A percentile compares a stretch with the other conserved stretches of the same genome.
These are phyloP conservation scores for Aptenodytes forsteri DNA, from an alignment of 2,113 vertebrate genomes.

Conservation along the genomic window DNA sequence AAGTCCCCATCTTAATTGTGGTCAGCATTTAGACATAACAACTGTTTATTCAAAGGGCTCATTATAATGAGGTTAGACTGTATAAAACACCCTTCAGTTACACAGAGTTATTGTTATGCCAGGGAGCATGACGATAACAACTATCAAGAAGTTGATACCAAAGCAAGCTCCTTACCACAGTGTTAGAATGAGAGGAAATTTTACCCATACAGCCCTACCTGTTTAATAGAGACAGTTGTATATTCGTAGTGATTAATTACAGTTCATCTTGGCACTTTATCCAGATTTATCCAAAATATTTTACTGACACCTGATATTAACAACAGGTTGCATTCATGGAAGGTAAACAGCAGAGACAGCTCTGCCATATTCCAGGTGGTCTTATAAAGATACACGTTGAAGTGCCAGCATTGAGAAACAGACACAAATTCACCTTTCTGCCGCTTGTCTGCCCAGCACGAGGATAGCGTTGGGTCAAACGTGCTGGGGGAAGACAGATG, in stretches of 20 bases:
- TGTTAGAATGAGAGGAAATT: background rate
- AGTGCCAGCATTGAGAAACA: background rate
- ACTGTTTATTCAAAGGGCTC: background rate
- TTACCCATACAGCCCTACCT: background rate
- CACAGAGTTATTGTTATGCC: background rate
- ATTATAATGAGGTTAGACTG: background rate
- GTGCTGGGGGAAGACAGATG: background rate
- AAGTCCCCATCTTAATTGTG: background rate
- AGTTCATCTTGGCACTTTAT: background rate
- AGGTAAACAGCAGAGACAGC: background rate
- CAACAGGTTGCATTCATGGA: background rate
- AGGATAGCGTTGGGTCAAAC: background rate
- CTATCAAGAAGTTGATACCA: background rate
- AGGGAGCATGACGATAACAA: background rate
- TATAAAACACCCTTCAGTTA: background rate
- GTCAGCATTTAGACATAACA: background rate
- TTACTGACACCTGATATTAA: background rate
- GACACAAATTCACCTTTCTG: background rate
- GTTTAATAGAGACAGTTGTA: background rate
- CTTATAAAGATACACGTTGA: fast-evolving
- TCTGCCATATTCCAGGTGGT: background rate
- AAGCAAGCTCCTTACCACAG: background rate
- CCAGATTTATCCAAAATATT: background rate
- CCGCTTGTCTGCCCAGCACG: background rate
- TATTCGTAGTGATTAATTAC: background rate